A percentile compares a stretch with the other conserved stretches of the same genome.
phyloP scores from a whole-genome alignment of 2,797 vertebrate genomes.

The Pitangus sulphuratus region DNA sequence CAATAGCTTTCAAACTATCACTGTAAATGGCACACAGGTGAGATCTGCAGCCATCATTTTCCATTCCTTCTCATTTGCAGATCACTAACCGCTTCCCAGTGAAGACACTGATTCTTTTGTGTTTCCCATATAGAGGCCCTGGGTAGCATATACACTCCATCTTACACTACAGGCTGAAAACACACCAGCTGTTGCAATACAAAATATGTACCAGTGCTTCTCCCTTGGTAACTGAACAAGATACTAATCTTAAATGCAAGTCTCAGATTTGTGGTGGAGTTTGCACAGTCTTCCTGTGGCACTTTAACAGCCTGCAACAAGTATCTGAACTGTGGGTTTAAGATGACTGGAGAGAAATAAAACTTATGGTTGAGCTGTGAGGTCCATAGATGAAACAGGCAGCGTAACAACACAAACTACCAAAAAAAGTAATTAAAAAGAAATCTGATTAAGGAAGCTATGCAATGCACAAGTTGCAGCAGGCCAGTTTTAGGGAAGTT shows the following conservation, averaged over 20 bases:
- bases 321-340: neutral
- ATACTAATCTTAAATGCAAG: neutral
- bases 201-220: neutral
- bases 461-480: neutral
- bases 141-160: neutral
- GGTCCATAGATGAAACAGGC: neutral
- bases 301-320: neutral
- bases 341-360: neutral
- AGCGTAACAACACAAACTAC: neutral
- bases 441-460: neutral
- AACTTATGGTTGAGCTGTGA: neutral
- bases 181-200: neutral
- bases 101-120: neutral
- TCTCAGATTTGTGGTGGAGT: neutral
- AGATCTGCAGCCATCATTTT: neutral
- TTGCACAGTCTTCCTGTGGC: neutral
- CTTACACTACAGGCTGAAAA: neutral
- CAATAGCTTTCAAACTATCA: neutral
- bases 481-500: neutral
- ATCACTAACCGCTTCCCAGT: neutral
- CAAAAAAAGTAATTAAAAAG: too few relatives aligned
- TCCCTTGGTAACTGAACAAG: neutral
- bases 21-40: neutral
- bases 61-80: neutral
- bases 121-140: neutral